These are phyloP conservation scores for Choloepus hoffmanni DNA, from an alignment of 2,113 vertebrate species.

Conservation along the genomic window DNA sequence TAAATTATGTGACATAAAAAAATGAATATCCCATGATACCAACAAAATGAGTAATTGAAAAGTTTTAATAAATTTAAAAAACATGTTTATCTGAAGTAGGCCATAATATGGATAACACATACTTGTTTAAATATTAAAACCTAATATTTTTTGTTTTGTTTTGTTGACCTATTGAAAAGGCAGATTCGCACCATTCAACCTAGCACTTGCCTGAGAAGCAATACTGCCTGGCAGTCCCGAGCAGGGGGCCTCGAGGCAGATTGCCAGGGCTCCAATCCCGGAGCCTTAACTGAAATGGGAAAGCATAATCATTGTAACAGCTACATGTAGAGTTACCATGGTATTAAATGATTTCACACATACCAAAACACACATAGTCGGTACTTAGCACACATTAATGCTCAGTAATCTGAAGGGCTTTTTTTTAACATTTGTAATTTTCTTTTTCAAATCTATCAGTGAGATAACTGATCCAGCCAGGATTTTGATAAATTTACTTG, in stretches of 20 bases:
- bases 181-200: background rate
- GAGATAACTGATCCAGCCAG: background rate
- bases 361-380: background rate
- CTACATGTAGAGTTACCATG: background rate
- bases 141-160: background rate
- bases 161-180: background rate
- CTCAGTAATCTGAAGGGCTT: background rate
- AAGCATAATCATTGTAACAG: background rate
- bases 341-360: background rate
- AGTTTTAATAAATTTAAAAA: background rate
- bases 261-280: too few species aligned
- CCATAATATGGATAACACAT: background rate
- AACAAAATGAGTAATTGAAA: background rate
- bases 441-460: slow-evolving; percentile 14
- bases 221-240: background rate
- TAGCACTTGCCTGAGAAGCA: background rate
- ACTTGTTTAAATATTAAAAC: background rate
- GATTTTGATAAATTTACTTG: background rate
- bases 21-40: background rate
- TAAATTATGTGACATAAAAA: background rate
- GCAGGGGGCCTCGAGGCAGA: background rate
- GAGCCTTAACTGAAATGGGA: background rate
- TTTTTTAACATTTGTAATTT: background rate
- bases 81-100: background rate
- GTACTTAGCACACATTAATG: background rate